These are phyloP conservation scores for Zoanthus sansibaricus DNA, from an alignment of 92 coral and sea anemone genomes.

Conservation along the genomic window DNA sequence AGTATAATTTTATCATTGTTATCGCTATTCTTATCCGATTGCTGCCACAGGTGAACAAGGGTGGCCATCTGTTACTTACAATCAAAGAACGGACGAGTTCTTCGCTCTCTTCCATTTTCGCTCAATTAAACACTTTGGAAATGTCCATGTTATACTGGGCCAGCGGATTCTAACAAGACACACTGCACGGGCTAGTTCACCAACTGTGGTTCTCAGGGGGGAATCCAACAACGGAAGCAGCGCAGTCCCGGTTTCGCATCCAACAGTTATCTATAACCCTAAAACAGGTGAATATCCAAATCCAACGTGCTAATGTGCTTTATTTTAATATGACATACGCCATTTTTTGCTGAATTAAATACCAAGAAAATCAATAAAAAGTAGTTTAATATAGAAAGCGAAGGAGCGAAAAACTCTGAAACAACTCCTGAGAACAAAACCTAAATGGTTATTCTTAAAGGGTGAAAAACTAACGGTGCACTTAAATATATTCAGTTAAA, in stretches of 20 bases:
- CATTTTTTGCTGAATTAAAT: too few species aligned
- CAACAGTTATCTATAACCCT: slow-evolving; percentile 77
- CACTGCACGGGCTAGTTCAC: slow-evolving; percentile 74
- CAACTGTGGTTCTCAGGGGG: slow-evolving; percentile 68
- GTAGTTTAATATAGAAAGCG: too few species aligned
- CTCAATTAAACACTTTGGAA: slow-evolving; percentile 60
- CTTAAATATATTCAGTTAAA: too few species aligned
- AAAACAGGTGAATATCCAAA: slow-evolving; percentile 67
- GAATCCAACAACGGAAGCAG: background rate
- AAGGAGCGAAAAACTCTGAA: too few species aligned
- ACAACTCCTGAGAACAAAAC: too few species aligned
- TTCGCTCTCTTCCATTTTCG: slow-evolving; percentile 86
- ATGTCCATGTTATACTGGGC: slow-evolving; percentile 74
- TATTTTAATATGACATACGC: too few species aligned
- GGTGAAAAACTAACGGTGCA: too few species aligned
- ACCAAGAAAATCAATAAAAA: too few species aligned
- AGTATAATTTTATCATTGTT: too few species aligned
- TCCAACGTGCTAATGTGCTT: too few species aligned
- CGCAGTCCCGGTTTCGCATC: slow-evolving; percentile 57
- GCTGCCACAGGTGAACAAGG: slow-evolving; percentile 88
- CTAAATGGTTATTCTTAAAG: too few species aligned
- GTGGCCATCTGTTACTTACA: slow-evolving; percentile 88
- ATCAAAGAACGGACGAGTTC: slow-evolving; percentile 73
- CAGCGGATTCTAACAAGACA: slow-evolving; percentile 74
- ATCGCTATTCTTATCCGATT: background rate